phyloP scores from a whole-genome alignment of 2,113 vertebrate genomes.

The Deroptyus accipitrinus region DNA sequence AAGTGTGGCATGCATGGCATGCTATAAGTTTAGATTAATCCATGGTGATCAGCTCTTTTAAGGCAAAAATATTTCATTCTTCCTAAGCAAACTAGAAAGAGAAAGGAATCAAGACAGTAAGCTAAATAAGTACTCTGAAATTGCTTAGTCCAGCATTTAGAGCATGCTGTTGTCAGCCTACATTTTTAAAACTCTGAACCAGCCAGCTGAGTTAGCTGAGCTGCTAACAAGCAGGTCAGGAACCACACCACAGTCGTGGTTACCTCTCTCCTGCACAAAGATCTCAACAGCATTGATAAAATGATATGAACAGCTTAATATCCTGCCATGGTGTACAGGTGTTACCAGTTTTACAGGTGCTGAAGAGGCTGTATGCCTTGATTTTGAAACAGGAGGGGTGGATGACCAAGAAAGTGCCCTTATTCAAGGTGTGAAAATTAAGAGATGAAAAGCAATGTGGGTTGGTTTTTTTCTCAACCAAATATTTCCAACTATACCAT shows the following conservation, averaged over 20 bases:
- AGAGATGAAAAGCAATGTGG: neutral
- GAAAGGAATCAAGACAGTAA: neutral
- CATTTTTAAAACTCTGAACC: neutral
- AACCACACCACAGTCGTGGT: neutral
- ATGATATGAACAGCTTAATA: conserved; percentile 2
- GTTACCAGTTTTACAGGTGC: conserved; percentile 36
- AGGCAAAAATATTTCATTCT: neutral
- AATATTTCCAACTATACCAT: neutral
- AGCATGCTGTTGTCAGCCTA: conserved; percentile 3
- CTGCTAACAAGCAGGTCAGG: conserved; percentile 14
- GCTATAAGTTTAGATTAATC: neutral
- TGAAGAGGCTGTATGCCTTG: neutral
- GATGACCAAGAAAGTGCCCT: neutral
- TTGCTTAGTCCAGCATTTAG: conserved; percentile 17
- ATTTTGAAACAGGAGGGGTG: neutral
- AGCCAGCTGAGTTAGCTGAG: conserved; percentile 31
- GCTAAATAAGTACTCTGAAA: neutral
- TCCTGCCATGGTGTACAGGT: conserved; percentile 1
- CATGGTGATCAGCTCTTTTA: neutral
- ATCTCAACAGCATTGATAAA: conserved; percentile 31
- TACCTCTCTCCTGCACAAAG: neutral
- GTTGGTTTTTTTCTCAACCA: neutral
- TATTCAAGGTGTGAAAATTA: neutral
- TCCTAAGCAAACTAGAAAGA: neutral
- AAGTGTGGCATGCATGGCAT: neutral